Percentiles rank a stretch among this genome's conserved stretches.
Conservation (phyloP, 2,113 vertebrate genomes). For the Bubo scandiacus region DNA sequence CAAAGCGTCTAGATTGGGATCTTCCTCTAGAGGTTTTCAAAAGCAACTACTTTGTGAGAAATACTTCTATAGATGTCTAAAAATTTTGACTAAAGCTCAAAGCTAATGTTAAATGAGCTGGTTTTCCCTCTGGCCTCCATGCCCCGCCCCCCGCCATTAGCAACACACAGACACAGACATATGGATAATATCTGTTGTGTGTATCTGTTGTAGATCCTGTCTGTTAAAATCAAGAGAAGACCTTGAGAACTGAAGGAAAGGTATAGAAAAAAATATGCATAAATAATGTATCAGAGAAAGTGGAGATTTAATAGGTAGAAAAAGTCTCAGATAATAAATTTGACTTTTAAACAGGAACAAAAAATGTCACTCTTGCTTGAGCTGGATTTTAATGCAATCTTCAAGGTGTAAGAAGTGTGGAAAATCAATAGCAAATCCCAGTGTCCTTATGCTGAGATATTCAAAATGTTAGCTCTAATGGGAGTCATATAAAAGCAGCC, state of each 20-base stretch:
- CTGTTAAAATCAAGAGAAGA: slow-evolving; percentile 30
- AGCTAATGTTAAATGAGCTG: not conserved
- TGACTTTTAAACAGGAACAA: slow-evolving; percentile 67
- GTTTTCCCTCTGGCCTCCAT: not conserved
- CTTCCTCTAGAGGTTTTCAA: not conserved
- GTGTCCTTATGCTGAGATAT: slow-evolving; percentile 71
- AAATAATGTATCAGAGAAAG: slow-evolving; percentile 60
- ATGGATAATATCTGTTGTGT: not conserved
- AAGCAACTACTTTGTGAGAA: not conserved
- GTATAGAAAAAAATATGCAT: slow-evolving; percentile 51
- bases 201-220: not conserved
- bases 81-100: not conserved
- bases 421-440: slow-evolving; percentile 78
- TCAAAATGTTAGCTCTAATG: slow-evolving; percentile 76
- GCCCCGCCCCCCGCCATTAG: not conserved
- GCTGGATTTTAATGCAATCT: slow-evolving; percentile 73
- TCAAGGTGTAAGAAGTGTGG: slow-evolving; percentile 68
- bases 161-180: not conserved
- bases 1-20: not conserved
- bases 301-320: slow-evolving; percentile 62
- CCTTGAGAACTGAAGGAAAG: slow-evolving; percentile 39
- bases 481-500: slow-evolving; percentile 55
- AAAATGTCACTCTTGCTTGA: slow-evolving; percentile 71
- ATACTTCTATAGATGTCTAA: not conserved
- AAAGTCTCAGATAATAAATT: slow-evolving; percentile 66